A percentile compares a stretch with the other conserved stretches of the same genome.
Evolutionary conservation across 2,797 vertebrate species (phyloP).

Genomic region (Uromys caudimaculatus): DNA sequence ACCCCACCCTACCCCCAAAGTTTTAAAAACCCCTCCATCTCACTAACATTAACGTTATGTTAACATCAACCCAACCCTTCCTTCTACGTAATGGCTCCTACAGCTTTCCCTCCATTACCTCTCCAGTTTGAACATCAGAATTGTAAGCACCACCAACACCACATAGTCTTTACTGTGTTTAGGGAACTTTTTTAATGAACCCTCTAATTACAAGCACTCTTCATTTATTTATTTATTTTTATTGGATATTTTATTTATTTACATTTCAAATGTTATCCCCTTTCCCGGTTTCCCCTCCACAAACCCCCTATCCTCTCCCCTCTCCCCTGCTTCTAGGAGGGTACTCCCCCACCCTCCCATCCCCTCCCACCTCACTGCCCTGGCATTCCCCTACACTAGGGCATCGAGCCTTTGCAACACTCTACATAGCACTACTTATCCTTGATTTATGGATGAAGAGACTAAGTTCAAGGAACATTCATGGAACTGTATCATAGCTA

Average conservation of each 20-base stretch:
- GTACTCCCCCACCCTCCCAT: no score
- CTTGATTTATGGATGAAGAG: constrained; percentile 1
- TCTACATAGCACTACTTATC: neutral
- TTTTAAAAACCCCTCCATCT: neutral
- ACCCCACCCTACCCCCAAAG: neutral
- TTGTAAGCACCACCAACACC: neutral
- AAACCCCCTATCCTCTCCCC: no score
- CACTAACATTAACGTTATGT: no score
- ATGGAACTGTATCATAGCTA: neutral
- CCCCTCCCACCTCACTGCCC: no score
- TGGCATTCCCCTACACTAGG: no score
- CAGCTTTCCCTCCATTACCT: neutral
- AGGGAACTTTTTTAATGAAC: neutral
- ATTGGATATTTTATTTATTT: no score
- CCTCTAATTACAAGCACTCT: neutral
- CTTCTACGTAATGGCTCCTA: neutral
- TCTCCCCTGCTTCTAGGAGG: no score
- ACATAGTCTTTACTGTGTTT: neutral
- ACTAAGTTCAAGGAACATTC: neutral
- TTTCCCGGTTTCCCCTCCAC: no score
- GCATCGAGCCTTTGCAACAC: no score
- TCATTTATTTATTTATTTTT: neutral
- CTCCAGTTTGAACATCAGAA: neutral
- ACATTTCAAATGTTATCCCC: no score
- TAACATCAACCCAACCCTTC: neutral